Base-by-base conservation (phyloP, 1,140 invertebrate genomes). In the Eufriesea mexicana region DNA sequence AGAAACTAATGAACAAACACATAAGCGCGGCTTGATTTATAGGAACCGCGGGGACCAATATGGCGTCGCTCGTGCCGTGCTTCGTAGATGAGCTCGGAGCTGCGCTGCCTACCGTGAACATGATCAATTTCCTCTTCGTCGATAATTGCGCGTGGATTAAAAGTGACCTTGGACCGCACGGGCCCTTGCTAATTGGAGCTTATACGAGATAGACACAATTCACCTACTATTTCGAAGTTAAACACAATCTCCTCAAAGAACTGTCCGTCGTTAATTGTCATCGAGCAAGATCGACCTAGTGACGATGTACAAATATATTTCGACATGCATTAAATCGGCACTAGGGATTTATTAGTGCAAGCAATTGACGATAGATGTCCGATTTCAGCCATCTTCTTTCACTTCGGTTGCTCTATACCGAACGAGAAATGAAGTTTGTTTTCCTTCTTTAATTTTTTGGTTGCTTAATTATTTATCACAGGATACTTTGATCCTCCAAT, bases 1-100 rank as follows among this genome's bases (percentile, higher is more conserved):
- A 87, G 86, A 87, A 87, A 84, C 72, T 87, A 87, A 87, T 87
- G 85, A 87, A 87, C 86, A 67, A 80, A 87, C 72, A 73, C 76
- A 87, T 87, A 84, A 87, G 75, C 72, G 75, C 35, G 66, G 76
- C 76, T 77, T 87, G 86, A 87, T 87, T 87, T 87, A 87, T 87
- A 79, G 64, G 59, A 76, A 72, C 57, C 76, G 25, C 54, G 64
- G 54, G 66, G 74, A 74, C 23, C 54, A 61, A 79, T 84, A 84
- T 73, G 75, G 68, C 47, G 59, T 75, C 9, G 62, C 73, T 54
- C 54, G 61, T 73, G 49, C 73, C n/a, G 51, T 66, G 57, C 8
- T 55, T 86, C 57, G 25, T 76, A 85, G 70, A 79, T 16, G 28
- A n/a, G 47, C 25, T 49, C 10, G 45, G 57, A 68, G 20, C 42